Base-by-base conservation (phyloP, 2,797 vertebrate species). In the Sandelia bainsii region DNA sequence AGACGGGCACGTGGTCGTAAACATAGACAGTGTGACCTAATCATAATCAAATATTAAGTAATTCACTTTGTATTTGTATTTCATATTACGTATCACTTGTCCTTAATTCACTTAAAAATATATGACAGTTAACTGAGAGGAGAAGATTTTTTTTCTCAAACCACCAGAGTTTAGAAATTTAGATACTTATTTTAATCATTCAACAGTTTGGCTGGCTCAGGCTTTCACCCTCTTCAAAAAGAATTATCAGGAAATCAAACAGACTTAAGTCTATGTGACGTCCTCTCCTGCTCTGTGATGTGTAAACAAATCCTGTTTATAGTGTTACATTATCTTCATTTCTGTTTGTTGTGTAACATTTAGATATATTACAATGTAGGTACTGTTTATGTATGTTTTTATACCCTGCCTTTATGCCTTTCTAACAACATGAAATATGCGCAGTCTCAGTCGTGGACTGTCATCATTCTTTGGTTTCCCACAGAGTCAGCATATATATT, bases 401-500 rank as follows among this genome's bases (percentile, higher is more conserved):
- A 75, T 40, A 65, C 20, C 45, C 17, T 52, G 16, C n/a, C 11
- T 46, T 22, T 59, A 62, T 54, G 44, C 45, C 39, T 70, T 66
- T 75, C 64, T 71, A 72, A 75, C 8, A 16, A 32, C 37, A 62
- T 56, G 46, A 82, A 81, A 60, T 59, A 10, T 62, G 56, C 7
- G 17, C 42, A 12, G 45, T 42, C 54, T 23, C 23, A 61, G 46
- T 60, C 48, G 10, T 1, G 4, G 45, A 50, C n/a, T 8, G 5
- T 39, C 52, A 51, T 82, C 54, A 45, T 1, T 76, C 70, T 71
- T 62, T 75, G 67, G 54, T 82, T 75, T 49, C 22, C 29, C 25
- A 65, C 25, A 5, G 54, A 77, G 53, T 77, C 60, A 37, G 66
- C 75, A 54, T 61, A 71, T 72, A 42, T 69, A 71, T 82, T 65